Base-by-base conservation (phyloP, 2,888 invertebrate genomes). In the Nemurella pictetii region DNA sequence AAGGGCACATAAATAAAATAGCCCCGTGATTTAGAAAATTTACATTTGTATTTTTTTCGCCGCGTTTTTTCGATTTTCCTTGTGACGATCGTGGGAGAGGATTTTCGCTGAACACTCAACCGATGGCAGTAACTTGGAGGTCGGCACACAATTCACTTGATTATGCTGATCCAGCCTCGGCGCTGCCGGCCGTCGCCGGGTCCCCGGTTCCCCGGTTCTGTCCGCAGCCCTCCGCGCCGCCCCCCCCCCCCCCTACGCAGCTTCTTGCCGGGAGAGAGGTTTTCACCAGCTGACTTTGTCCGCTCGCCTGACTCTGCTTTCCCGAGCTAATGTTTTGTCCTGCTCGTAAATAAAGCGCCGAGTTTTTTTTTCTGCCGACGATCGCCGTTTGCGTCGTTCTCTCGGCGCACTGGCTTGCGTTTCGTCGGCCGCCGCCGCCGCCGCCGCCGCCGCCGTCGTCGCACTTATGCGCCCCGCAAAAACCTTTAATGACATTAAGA, bases 401-500 rank as follows among this genome's bases (percentile, higher is more conserved):
- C 15, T 25, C 2, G 27, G 5, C 36, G 7, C 36, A 15, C 4
- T 9, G n/a, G 75, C 75, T 27, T 55, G 55, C 9, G 55, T 55
- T 12, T 20, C 55, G 55, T 2, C 55, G 55, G 55, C 9, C 55
- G 55, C 4, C 35, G 35, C 35, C 35, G 35, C 4, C 35, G 35
- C 4, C 35, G 35, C 35, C 35, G 35, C 4, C 35, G 35, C 35
- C 74, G 26, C 74, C 3, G 26, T 2, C 75, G n/a, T 3, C 28
- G 26, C n/a, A n/a, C n/a, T n/a, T n/a, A n/a, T n/a, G 75, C 75
- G 28, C 75, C 9, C 26, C 28, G 75, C 27, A 75, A 75, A 75
- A 75, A 75, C 75, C 75, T 75, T 75, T 75, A 75, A 75, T 75
- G 75, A 75, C 75, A 75, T 75, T 75, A 75, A 75, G 80, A 80